Evolutionary conservation across 2,113 vertebrate genomes (phyloP).

Genomic region (Microtus ochrogaster): DNA sequence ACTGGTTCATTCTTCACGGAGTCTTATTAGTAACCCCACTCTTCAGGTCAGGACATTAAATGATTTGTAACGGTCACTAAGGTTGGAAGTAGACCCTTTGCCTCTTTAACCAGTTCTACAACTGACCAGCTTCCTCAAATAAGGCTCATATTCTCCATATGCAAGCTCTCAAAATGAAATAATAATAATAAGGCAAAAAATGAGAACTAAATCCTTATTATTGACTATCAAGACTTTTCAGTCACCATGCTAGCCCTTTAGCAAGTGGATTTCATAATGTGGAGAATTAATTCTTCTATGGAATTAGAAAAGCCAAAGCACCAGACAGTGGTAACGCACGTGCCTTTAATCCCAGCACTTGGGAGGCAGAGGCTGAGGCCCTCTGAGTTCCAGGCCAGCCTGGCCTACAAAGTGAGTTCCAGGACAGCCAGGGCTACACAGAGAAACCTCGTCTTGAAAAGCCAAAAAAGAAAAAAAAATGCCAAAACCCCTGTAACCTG

Average conservation of each 20-base stretch:
- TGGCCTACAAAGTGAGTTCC: not conserved
- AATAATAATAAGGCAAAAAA: constrained; percentile 6
- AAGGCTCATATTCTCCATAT: not conserved
- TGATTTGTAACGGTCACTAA: not conserved
- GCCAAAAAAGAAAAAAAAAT: not conserved
- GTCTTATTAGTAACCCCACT: not conserved
- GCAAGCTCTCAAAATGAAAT: constrained; percentile 18
- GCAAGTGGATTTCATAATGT: not conserved
- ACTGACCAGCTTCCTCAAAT: not conserved
- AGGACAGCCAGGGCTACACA: not conserved
- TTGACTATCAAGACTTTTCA: not conserved
- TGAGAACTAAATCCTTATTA: not conserved
- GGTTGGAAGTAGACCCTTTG: not conserved
- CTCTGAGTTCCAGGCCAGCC: not conserved
- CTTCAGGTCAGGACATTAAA: constrained; percentile 3
- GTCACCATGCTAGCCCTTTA: not conserved
- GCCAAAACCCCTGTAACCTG: not conserved
- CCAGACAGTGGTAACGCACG: not conserved
- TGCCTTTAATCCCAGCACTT: not conserved
- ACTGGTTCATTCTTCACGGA: not conserved
- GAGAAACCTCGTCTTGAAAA: not conserved
- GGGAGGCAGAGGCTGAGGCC: not conserved
- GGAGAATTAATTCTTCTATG: constrained; percentile 16
- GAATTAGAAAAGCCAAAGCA: not conserved
- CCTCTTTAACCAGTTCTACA: not conserved